phyloP scores from a whole-genome alignment of 2,797 vertebrate species.

The Aythya fuligula region DNA sequence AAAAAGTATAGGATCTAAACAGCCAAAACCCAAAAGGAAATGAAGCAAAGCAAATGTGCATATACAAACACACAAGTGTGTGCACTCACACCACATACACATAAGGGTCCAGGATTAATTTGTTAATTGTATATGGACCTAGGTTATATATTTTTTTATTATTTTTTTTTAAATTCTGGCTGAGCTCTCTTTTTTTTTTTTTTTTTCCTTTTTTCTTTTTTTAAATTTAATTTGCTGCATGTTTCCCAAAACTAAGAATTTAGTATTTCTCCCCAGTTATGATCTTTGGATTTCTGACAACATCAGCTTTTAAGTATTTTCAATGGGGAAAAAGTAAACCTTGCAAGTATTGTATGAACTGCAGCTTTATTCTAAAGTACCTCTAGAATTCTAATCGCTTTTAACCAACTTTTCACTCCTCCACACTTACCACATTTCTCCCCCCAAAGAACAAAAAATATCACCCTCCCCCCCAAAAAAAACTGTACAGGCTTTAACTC shows the following conservation, averaged over 20 bases:
- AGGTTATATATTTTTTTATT: not conserved
- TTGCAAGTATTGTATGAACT: constrained; percentile 57
- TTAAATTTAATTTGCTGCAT: constrained; percentile 16
- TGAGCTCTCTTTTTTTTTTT: not conserved
- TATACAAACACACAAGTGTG: constrained; percentile 32
- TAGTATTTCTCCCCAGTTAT: constrained; percentile 59
- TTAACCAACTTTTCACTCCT: constrained; percentile 57
- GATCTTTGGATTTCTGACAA: constrained; percentile 65
- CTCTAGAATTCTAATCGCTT: constrained; percentile 36
- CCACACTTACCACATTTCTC: constrained; percentile 48
- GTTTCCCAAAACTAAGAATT: constrained; percentile 65
- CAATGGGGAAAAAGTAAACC: constrained; percentile 71
- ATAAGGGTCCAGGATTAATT: constrained; percentile 55
- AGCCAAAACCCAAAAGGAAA: constrained; percentile 66
- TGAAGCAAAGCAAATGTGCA: constrained; percentile 50
- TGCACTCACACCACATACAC: constrained; percentile 32
- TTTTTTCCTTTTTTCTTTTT: not conserved
- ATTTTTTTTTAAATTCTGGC: constrained; percentile 18
- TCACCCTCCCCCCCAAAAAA: not conserved
- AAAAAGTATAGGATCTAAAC: constrained; percentile 68
- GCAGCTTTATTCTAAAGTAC: constrained; percentile 62
- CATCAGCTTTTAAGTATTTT: constrained; percentile 47
- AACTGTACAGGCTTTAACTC: constrained; percentile 63
- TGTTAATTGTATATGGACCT: constrained; percentile 41
- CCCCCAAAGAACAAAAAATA: not conserved